A percentile compares a stretch with the other conserved stretches of the same genome.
Conservation (phyloP, 2,797 vertebrate genomes). For the Leuciscus waleckii region DNA sequence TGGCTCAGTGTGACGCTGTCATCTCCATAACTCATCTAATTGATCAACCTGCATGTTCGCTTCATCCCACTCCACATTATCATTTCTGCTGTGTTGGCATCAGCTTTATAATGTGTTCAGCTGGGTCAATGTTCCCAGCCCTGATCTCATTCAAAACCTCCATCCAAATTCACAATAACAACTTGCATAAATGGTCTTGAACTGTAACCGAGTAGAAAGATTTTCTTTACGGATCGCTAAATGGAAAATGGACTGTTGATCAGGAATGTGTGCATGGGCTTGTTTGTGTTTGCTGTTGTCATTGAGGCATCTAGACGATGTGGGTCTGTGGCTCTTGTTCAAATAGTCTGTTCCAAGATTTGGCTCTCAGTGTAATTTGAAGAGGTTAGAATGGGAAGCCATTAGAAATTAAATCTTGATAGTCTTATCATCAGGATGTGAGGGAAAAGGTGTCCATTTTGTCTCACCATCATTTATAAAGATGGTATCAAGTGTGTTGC, state of each 20-base stretch:
- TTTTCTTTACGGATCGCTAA: slow-evolving; percentile 23
- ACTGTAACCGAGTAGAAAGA: background rate
- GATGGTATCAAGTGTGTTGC: slow-evolving; percentile 6
- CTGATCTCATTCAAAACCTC: background rate
- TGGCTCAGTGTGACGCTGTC: slow-evolving; percentile 2
- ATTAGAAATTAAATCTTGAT: slow-evolving; percentile 48
- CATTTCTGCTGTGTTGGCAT: slow-evolving; percentile 34
- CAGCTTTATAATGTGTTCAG: slow-evolving; percentile 6
- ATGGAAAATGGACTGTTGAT: slow-evolving; percentile 46
- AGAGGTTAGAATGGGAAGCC: slow-evolving; percentile 40
- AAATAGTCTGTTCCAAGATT: slow-evolving; percentile 41
- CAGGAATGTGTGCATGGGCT: slow-evolving; percentile 29
- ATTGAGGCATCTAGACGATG: slow-evolving; percentile 12
- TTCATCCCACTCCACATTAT: slow-evolving; percentile 21
- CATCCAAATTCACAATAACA: background rate
- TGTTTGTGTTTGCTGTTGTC: slow-evolving; percentile 30
- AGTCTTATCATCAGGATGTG: slow-evolving; percentile 16
- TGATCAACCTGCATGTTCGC: slow-evolving; percentile 27
- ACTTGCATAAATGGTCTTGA: background rate
- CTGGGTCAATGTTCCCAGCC: background rate
- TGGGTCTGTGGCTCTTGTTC: slow-evolving; percentile 33
- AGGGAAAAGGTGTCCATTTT: slow-evolving; percentile 26
- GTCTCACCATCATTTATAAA: slow-evolving; percentile 32
- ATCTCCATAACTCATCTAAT: slow-evolving; percentile 33
- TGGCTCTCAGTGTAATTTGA: slow-evolving; percentile 46